Conservation (phyloP, 2,888 invertebrate genomes). For the Dioctria linearis region DNA sequence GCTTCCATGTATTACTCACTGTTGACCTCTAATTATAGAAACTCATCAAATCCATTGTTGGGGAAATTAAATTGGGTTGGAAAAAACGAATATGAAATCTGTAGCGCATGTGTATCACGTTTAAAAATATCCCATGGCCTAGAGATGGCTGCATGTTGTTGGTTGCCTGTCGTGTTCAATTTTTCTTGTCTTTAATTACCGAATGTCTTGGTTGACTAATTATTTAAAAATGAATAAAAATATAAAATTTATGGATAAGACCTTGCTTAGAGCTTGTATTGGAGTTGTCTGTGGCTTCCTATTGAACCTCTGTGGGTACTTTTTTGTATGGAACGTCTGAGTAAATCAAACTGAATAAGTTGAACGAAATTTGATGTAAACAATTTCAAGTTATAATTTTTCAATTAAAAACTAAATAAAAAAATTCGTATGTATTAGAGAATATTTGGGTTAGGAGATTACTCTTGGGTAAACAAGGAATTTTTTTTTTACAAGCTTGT, state of each 20-base stretch:
- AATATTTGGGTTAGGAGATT: no score
- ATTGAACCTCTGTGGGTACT: no score
- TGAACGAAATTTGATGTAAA: background rate
- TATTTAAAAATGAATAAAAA: conserved; percentile 9
- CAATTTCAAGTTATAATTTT: conserved; percentile 17
- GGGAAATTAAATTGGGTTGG: conserved; percentile 4
- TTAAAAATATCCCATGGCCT: conserved; percentile 31
- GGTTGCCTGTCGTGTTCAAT: background rate
- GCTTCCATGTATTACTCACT: background rate
- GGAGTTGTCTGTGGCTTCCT: conserved; percentile 12
- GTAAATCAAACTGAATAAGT: no score
- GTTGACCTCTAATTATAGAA: conserved; percentile 37
- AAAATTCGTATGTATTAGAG: no score
- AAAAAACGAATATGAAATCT: conserved; percentile 9
- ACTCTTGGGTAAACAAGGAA: no score
- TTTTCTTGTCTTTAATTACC: conserved; percentile 18
- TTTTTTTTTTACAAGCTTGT: no score
- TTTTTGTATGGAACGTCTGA: no score
- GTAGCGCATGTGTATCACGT: background rate
- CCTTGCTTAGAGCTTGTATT: conserved; percentile 20
- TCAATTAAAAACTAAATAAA: no score
- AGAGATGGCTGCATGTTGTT: background rate
- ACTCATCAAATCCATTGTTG: conserved; percentile 35
- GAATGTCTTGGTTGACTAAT: conserved; percentile 17
- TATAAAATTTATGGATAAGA: background rate